Conservation (phyloP, 2,113 vertebrate genomes). For the Psilopsiagon aymara region DNA sequence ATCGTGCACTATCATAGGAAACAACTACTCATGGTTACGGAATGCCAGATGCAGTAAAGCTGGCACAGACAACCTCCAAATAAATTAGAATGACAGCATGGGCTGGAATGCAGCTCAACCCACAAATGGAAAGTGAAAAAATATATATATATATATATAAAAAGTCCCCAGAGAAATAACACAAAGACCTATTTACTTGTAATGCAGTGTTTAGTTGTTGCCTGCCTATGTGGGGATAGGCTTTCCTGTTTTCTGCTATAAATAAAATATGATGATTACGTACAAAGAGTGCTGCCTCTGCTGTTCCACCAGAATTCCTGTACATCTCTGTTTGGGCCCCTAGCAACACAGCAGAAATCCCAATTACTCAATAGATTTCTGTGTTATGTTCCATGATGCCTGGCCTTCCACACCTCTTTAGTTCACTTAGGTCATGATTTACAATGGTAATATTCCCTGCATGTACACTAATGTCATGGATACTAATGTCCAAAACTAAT, state of each 20-base stretch:
- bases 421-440: constrained; percentile 5
- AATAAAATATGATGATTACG: neutral
- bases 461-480: neutral
- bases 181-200: neutral
- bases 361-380: neutral
- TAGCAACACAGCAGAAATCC: neutral
- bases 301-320: neutral
- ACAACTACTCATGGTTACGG: neutral
- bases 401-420: neutral
- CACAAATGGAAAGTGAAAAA: neutral
- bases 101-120: neutral
- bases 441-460: neutral
- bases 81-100: neutral
- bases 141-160: neutral
- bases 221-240: neutral
- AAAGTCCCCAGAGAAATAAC: neutral
- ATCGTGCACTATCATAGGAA: neutral
- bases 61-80: neutral
- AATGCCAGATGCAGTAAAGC: neutral
- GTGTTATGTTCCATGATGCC: neutral
- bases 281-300: neutral
- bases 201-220: neutral
- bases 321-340: neutral
- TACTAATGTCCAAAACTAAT: neutral
- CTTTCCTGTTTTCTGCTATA: neutral